These are phyloP conservation scores for Heliconius sara DNA, from an alignment of 2,888 invertebrate species.

Conservation along the genomic window DNA sequence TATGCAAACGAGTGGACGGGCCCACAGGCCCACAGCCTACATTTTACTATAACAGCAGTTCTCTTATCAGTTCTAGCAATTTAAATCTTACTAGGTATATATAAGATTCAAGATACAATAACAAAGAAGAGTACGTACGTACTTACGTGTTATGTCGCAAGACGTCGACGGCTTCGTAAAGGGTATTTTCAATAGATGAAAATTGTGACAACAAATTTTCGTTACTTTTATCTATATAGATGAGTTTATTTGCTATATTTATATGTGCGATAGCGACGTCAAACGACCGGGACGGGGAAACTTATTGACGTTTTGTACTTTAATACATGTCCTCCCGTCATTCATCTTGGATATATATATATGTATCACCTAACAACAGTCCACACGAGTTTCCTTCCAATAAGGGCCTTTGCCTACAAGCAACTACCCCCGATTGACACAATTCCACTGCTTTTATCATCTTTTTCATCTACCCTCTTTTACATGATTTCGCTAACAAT, in stretches of 20 bases:
- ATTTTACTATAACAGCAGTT: neutral
- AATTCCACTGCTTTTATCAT: too few relatives aligned
- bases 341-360: too few relatives aligned
- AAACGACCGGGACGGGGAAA: too few relatives aligned
- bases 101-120: neutral
- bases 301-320: neutral
- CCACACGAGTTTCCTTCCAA: too few relatives aligned
- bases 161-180: neutral
- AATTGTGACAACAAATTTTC: neutral
- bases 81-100: neutral
- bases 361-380: too few relatives aligned
- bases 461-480: too few relatives aligned
- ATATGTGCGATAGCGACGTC: conserved; percentile 2
- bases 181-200: conserved; percentile 24
- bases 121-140: neutral
- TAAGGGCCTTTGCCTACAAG: too few relatives aligned
- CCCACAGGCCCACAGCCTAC: neutral
- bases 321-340: neutral
- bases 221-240: conserved; percentile 12
- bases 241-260: conserved; percentile 5
- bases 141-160: neutral
- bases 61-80: too few relatives aligned
- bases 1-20: neutral
- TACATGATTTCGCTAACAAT: too few relatives aligned
- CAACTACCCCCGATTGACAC: too few relatives aligned